Evolutionary conservation across 1,140 invertebrate genomes (phyloP), one percentile per base, ranked within the genome.

Genomic region (Colletes latitarsis): DNA sequence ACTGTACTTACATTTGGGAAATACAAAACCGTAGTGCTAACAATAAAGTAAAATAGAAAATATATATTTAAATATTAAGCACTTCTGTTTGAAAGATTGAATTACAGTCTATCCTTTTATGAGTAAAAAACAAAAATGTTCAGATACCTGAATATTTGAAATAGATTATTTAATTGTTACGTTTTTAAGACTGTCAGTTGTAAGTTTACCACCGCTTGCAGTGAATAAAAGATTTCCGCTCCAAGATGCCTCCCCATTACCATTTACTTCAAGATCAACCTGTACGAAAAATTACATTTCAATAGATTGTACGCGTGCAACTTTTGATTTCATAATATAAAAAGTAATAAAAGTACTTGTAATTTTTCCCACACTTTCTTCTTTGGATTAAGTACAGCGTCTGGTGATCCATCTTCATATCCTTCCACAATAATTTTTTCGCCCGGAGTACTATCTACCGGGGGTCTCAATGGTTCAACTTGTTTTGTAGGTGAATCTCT

Each of bases 331-430:
- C n/a, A 21, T 67, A 73, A 62, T 6, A 17, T 30, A 67, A 77
- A n/a, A 69, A 30, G 5, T 21, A 39, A 49, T 21, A 41, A 52
- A 84, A 21, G 6, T 88, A 94, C 95, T 89, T 97, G 96, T 52
- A 98, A 89, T 91, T 98, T 98, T 90, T 99, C 98, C 98, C 98
- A 99, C 15, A 99, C 95, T 95, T 99, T 99, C 93, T 99, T 99
- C 91, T 99, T 99, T 9, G 98, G 98, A 93, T 99, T 99, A 6
- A 99, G 93, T 64, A 97, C 95, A 12, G 96, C 96, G 93, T 99
- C 98, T 17, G 98, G 96, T 62, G 94, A 93, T 55, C 97, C 97
- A 88, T 91, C 92, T 94, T 97, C 97, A 91, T 97, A 97, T 60
- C 96, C 97, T 91, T 98, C 97, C 64, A 98, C 94, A 77, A 95